Evolutionary conservation across 2,797 vertebrate genomes (phyloP).

Genomic region (Micropoecilia bifurca): DNA sequence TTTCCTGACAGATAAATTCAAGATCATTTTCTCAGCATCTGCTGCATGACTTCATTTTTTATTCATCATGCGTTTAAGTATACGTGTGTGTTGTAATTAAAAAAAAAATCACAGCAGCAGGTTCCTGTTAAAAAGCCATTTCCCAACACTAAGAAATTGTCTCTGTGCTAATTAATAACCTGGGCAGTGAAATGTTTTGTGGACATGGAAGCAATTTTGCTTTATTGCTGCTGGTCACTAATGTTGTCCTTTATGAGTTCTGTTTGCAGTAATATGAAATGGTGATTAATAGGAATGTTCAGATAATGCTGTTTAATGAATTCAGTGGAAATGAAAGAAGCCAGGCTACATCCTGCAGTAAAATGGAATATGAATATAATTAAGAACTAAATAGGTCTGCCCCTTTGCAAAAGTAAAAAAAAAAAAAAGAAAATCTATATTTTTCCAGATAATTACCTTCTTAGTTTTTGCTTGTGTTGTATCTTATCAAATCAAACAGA

Average conservation of each 20-base stretch:
- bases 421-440: background rate
- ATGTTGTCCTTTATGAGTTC: background rate
- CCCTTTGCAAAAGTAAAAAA: background rate
- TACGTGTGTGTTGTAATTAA: constrained; percentile 19
- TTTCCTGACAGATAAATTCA: constrained; percentile 19
- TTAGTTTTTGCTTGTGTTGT: background rate
- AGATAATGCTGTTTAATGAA: background rate
- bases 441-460: background rate
- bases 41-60: constrained; percentile 11
- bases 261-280: background rate
- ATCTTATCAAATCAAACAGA: background rate
- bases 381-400: background rate
- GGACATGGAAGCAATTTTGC: background rate
- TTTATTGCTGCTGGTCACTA: background rate
- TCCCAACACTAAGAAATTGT: background rate
- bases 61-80: constrained; percentile 15
- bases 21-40: constrained; percentile 12
- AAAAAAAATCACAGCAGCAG: background rate
- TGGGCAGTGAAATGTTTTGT: background rate
- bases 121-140: constrained; percentile 2
- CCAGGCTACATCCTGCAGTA: background rate
- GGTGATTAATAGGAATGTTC: background rate
- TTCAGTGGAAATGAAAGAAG: background rate
- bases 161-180: background rate
- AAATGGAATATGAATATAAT: background rate